These are phyloP conservation scores for Dreissena polymorpha DNA, from an alignment of 1,140 invertebrate genomes.

Conservation along the genomic window DNA sequence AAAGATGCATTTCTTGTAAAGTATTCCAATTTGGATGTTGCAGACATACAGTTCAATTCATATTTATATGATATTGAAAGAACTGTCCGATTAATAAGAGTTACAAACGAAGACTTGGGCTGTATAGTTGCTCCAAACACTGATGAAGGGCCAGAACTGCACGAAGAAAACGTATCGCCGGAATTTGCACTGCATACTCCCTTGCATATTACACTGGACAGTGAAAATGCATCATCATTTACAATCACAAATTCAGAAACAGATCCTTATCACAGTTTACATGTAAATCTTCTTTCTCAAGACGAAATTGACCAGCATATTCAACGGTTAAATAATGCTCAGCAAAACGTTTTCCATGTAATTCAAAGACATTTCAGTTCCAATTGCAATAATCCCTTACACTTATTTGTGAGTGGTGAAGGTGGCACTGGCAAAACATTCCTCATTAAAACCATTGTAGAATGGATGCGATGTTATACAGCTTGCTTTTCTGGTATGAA, in stretches of 20 bases:
- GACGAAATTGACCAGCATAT: slow-evolving; percentile 1
- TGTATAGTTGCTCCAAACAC: slow-evolving; percentile 3
- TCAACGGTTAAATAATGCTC: slow-evolving; percentile 27
- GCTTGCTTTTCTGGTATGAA: slow-evolving; percentile 19
- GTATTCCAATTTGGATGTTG: not conserved
- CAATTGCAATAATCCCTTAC: slow-evolving; percentile 7
- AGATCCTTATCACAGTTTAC: not conserved
- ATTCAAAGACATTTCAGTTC: slow-evolving; percentile 21
- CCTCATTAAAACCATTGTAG: slow-evolving; percentile 12
- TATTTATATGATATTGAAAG: slow-evolving; percentile 2
- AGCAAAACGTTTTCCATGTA: slow-evolving; percentile 39
- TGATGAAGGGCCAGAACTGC: slow-evolving; percentile 6
- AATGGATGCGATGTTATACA: slow-evolving; percentile 35
- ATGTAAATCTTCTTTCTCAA: not conserved
- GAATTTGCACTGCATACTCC: not conserved
- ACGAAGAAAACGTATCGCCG: slow-evolving; percentile 2
- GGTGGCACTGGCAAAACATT: slow-evolving; percentile 56
- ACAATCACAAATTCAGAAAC: not conserved
- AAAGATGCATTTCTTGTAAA: not conserved
- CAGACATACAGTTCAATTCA: not conserved
- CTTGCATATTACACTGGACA: not conserved
- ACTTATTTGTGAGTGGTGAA: slow-evolving; percentile 53
- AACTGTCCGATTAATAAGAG: not conserved
- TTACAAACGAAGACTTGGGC: not conserved
- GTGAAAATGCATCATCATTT: slow-evolving; percentile 2